These are phyloP conservation scores for Falco biarmicus DNA, from an alignment of 2,797 vertebrate species.

Conservation along the genomic window DNA sequence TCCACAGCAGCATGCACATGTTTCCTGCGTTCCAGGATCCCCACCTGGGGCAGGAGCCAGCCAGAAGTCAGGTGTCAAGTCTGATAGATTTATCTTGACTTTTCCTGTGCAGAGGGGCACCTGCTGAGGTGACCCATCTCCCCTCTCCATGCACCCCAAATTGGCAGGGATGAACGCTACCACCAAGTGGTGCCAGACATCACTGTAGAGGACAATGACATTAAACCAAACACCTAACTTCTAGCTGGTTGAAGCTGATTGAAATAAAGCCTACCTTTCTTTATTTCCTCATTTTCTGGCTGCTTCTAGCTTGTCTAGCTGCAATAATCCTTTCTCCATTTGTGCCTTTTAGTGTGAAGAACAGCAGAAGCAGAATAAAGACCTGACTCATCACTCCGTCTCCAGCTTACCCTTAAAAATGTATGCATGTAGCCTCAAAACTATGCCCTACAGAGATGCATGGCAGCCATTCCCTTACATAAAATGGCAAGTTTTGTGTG, in stretches of 20 bases:
- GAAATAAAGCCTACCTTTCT: background rate
- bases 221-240: background rate
- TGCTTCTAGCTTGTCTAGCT: background rate
- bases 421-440: background rate
- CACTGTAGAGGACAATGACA: rapidly evolving
- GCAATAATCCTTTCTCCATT: background rate
- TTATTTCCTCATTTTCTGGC: background rate
- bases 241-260: rapidly evolving
- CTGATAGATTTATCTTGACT: background rate
- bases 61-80: background rate
- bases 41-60: background rate
- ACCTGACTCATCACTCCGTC: background rate
- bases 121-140: background rate
- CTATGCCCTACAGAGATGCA: background rate
- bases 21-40: rapidly evolving
- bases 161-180: background rate
- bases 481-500: background rate
- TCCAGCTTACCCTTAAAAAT: background rate
- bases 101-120: background rate
- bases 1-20: background rate
- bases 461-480: background rate
- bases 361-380: background rate
- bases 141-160: background rate
- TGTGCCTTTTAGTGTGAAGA: background rate
- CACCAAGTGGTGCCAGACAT: background rate